Conservation (phyloP, 2,888 invertebrate species). For the Tenthredo livida region DNA sequence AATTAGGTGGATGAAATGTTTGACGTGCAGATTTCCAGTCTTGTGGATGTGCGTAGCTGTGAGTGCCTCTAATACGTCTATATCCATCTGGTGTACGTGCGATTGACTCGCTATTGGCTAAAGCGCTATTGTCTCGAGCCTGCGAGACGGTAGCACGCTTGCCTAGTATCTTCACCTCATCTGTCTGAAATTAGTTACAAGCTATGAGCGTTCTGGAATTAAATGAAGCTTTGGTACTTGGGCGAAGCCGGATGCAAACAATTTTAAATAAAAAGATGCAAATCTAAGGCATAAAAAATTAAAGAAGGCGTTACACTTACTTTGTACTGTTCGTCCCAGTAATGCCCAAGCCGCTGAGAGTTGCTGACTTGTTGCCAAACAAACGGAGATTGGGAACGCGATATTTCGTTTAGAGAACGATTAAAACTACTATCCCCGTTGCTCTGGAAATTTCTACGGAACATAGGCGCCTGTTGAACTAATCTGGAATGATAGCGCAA, state of each 20-base stretch:
- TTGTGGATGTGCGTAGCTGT: conserved; percentile 66
- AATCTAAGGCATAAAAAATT: neutral
- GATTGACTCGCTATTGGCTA: conserved; percentile 55
- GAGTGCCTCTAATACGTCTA: conserved; percentile 72
- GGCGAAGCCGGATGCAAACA: neutral
- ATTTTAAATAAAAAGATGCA: neutral
- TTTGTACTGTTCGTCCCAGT: conserved; percentile 69
- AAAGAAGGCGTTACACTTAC: conserved; percentile 53
- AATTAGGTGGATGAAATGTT: conserved; percentile 63
- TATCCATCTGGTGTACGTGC: conserved; percentile 71
- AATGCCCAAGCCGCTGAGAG: conserved; percentile 65
- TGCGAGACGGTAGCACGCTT: conserved; percentile 68
- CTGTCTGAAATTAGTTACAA: conserved; percentile 58
- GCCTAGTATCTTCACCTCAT: conserved; percentile 64
- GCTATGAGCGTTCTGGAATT: neutral
- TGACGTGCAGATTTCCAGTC: conserved; percentile 66
- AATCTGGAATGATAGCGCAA: conserved; percentile 61
- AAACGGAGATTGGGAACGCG: conserved; percentile 71
- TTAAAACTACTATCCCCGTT: conserved; percentile 68
- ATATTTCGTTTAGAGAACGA: conserved; percentile 70
- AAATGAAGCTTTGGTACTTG: neutral
- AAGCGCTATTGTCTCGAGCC: conserved; percentile 64
- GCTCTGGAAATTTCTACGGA: conserved; percentile 68
- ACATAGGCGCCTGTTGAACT: conserved; percentile 69
- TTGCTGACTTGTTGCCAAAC: conserved; percentile 67